Evolutionary conservation across 2,888 invertebrate species (phyloP).

Genomic region (Drymonia ruficornis): DNA sequence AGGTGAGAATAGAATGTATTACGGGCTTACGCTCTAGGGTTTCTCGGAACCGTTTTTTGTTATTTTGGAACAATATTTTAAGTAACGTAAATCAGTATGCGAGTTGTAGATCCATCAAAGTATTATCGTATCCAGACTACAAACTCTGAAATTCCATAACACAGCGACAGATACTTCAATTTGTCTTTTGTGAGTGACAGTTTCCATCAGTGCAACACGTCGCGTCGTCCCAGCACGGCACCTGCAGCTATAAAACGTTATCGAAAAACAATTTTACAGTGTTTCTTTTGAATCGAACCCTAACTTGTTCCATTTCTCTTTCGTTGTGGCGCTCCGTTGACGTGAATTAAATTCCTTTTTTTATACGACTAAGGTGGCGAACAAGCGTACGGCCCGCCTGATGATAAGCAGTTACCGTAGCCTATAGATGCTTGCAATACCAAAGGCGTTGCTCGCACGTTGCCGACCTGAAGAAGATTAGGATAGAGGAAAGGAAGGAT

Average conservation of each 20-base stretch:
- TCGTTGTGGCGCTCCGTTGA: conserved; percentile 19
- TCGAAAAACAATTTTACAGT: conserved; percentile 47
- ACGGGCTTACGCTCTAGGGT: too few relatives aligned
- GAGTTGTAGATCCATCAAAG: neutral
- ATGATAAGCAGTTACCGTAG: too few relatives aligned
- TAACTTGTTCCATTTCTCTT: conserved; percentile 28
- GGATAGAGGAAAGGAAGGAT: too few relatives aligned
- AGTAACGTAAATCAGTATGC: neutral
- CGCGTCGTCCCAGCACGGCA: too few relatives aligned
- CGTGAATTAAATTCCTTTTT: conserved; percentile 27
- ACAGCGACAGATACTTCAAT: conserved; percentile 31
- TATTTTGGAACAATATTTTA: too few relatives aligned
- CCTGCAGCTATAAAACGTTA: conserved; percentile 35
- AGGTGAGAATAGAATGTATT: too few relatives aligned
- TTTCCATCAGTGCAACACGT: conserved; percentile 33
- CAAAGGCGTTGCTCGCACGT: too few relatives aligned
- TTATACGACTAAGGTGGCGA: too few relatives aligned
- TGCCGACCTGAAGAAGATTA: too few relatives aligned
- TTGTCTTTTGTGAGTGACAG: conserved; percentile 47
- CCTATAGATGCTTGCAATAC: too few relatives aligned
- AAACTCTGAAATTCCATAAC: neutral
- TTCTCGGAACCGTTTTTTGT: too few relatives aligned
- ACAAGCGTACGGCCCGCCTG: too few relatives aligned
- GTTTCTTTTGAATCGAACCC: conserved; percentile 29
- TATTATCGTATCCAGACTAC: neutral